A percentile compares a stretch with the other conserved stretches of the same genome.
Evolutionary conservation across 2,113 vertebrate genomes (phyloP).

Genomic region (Colius striatus): DNA sequence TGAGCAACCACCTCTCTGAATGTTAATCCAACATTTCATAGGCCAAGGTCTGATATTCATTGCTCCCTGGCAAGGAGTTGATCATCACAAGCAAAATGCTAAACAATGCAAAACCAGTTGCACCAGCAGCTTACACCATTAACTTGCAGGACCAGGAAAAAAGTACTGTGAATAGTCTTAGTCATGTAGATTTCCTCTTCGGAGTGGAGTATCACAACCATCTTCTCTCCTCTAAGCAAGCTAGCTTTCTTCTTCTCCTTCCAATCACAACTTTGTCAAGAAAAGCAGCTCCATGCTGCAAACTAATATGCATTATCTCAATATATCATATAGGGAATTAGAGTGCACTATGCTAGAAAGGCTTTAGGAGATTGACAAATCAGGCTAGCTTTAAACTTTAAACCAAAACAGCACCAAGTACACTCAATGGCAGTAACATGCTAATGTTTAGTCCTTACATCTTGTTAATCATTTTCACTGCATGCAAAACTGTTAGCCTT

Average conservation of each 20-base stretch:
- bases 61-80: background rate
- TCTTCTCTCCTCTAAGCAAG: background rate
- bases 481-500: background rate
- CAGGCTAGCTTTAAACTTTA: background rate
- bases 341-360: background rate
- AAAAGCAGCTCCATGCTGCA: background rate
- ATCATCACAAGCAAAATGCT: background rate
- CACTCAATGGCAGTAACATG: background rate
- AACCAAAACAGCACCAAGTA: background rate
- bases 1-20: background rate
- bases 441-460: background rate
- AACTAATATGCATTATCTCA: background rate
- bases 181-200: background rate
- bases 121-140: background rate
- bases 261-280: background rate
- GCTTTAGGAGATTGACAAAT: background rate
- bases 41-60: background rate
- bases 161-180: background rate
- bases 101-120: background rate
- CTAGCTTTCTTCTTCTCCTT: background rate
- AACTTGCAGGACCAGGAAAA: rapidly evolving
- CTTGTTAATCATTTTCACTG: background rate
- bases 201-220: background rate
- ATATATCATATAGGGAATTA: background rate
- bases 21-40: background rate